These are phyloP conservation scores for Platalea minor DNA, from an alignment of 2,797 vertebrate species.

Conservation along the genomic window DNA sequence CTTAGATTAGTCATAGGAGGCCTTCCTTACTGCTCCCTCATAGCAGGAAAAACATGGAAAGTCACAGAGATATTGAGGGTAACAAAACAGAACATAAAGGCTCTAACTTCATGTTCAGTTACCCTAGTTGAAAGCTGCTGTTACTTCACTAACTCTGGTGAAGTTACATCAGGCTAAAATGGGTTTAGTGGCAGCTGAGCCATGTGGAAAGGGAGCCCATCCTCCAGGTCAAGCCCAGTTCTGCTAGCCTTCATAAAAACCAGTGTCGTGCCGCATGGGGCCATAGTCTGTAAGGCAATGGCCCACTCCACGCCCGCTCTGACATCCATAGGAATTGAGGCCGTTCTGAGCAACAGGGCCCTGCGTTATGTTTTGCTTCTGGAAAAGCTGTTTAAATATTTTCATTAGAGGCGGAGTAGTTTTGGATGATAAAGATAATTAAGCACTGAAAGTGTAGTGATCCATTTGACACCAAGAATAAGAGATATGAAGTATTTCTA, in stretches of 20 bases:
- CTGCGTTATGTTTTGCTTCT: slow-evolving; percentile 47
- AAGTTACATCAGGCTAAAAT: not conserved
- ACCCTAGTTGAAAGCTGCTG: not conserved
- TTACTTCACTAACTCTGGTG: not conserved
- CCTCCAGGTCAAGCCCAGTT: not conserved
- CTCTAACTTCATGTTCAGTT: not conserved
- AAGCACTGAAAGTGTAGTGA: slow-evolving; percentile 67
- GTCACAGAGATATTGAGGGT: not conserved
- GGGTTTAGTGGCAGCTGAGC: not conserved
- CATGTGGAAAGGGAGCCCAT: not conserved
- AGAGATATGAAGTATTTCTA: slow-evolving; percentile 73
- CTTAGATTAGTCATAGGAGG: slow-evolving; percentile 7
- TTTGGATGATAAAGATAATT: slow-evolving; percentile 70
- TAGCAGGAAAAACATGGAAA: not conserved
- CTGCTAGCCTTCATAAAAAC: not conserved
- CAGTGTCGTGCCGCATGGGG: not conserved
- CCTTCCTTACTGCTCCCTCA: not conserved
- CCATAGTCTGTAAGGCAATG: not conserved
- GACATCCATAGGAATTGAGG: not conserved
- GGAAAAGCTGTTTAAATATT: slow-evolving; percentile 68
- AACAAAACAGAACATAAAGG: not conserved
- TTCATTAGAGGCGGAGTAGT: slow-evolving; percentile 65
- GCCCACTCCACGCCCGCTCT: not conserved
- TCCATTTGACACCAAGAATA: slow-evolving; percentile 69
- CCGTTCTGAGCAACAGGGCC: not conserved